These are phyloP conservation scores for Eremophila alpestris DNA, from an alignment of 2,797 vertebrate genomes.

Conservation along the genomic window DNA sequence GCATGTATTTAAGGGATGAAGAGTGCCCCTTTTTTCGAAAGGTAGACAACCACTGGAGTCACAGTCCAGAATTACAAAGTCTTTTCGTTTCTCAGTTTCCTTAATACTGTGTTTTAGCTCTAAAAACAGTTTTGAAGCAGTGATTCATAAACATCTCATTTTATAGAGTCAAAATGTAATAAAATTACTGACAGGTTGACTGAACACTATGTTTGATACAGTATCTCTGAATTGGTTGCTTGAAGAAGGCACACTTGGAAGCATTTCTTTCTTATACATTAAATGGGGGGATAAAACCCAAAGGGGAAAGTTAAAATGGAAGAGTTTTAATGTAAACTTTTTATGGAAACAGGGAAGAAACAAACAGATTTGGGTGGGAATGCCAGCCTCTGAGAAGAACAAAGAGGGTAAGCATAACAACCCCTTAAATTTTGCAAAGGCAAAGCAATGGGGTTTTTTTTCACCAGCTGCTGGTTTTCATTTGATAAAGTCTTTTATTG, in stretches of 20 bases:
- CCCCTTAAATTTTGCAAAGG: not conserved
- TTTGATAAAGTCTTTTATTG: not conserved
- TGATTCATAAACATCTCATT: not conserved
- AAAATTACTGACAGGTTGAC: not conserved
- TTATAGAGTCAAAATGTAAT: not conserved
- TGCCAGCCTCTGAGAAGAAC: not conserved
- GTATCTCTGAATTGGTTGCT: not conserved
- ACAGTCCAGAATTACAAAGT: not conserved
- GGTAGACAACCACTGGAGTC: not conserved
- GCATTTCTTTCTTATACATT: not conserved
- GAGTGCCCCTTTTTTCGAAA: not conserved
- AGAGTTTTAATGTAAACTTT: not conserved
- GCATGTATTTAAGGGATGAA: not conserved
- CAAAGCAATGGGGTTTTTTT: not conserved
- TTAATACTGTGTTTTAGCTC: not conserved
- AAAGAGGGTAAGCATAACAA: not conserved
- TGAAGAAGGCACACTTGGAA: not conserved
- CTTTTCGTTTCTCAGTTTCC: not conserved
- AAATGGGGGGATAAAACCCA: not conserved
- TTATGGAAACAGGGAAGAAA: not conserved
- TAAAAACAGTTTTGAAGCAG: not conserved
- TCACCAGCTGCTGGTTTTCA: not conserved
- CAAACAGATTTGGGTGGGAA: not conserved
- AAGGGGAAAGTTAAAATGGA: not conserved
- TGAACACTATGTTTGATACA: not conserved